Evolutionary conservation across 2,888 invertebrate species (phyloP).

Genomic region (Coelopa pilipes): DNA sequence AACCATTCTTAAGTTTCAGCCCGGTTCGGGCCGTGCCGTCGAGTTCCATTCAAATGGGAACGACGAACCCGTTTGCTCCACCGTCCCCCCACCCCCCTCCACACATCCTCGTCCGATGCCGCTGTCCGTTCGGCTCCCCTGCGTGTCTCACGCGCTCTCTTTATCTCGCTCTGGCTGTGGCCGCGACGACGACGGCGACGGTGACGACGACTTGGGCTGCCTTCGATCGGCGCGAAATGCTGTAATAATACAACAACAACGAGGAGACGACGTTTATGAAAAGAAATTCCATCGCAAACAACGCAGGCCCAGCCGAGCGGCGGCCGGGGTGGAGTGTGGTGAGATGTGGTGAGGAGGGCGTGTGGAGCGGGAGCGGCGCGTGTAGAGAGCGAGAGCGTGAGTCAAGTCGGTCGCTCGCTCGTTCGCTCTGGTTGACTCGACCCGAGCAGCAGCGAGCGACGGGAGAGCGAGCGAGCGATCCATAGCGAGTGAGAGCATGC

Average conservation of each 20-base stretch:
- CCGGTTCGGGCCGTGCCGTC: background rate
- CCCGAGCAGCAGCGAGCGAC: background rate
- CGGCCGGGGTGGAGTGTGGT: too few relatives aligned
- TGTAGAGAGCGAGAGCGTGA: background rate
- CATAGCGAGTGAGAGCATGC: background rate
- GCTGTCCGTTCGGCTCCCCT: too few relatives aligned
- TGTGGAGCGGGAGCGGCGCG: too few relatives aligned
- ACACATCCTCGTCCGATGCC: too few relatives aligned
- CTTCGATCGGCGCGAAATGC: conserved; percentile 50
- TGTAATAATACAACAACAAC: conserved; percentile 52
- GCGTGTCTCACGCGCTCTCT: conserved; percentile 4
- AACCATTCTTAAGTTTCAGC: conserved; percentile 39
- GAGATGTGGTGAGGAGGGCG: too few relatives aligned
- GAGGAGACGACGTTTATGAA: conserved; percentile 56
- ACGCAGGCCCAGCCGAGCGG: conserved; percentile 2
- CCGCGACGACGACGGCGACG: conserved; percentile 43
- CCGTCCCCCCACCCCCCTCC: background rate
- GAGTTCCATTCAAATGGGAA: conserved; percentile 37
- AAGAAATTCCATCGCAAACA: conserved; percentile 61
- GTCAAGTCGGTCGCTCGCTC: too few relatives aligned
- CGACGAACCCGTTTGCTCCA: conserved; percentile 40
- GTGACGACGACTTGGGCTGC: conserved; percentile 9
- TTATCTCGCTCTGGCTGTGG: background rate
- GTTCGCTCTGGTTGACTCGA: background rate
- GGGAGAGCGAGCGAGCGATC: too few relatives aligned